Evolutionary conservation across 1,140 invertebrate genomes (phyloP).

Genomic region (Oedothorax gibbosus): DNA sequence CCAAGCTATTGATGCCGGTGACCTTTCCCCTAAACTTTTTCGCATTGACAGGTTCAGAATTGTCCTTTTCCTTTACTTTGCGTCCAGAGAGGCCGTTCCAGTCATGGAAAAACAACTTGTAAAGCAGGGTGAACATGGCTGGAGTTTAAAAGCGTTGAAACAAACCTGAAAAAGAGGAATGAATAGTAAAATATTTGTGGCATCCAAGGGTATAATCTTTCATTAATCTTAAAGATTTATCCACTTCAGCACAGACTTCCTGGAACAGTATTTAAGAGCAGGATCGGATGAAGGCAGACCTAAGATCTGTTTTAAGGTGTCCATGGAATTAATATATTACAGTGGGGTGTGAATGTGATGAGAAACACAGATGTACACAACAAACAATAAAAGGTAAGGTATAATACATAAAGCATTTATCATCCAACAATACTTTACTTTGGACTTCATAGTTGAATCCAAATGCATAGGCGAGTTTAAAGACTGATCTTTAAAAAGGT

Average conservation of each 20-base stretch:
- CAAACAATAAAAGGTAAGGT: constrained; percentile 25
- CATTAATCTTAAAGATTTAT: too few species aligned
- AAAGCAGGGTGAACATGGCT: constrained; percentile 44
- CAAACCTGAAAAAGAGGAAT: constrained; percentile 35
- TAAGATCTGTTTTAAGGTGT: background rate
- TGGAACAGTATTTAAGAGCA: too few species aligned
- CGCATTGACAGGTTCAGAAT: background rate
- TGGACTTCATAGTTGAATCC: constrained; percentile 60
- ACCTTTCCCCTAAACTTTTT: constrained; percentile 23
- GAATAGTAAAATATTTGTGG: background rate
- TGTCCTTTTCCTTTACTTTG: constrained; percentile 41
- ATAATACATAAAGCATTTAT: constrained; percentile 53
- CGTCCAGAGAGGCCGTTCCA: background rate
- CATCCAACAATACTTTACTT: constrained; percentile 61
- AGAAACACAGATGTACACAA: constrained; percentile 13
- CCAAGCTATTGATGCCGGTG: constrained; percentile 29
- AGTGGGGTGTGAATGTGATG: constrained; percentile 3
- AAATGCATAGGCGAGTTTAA: constrained; percentile 53
- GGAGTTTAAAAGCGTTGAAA: background rate
- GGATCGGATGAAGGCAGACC: background rate
- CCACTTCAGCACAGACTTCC: too few species aligned
- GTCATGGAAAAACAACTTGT: constrained; percentile 2
- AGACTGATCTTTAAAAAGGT: constrained; percentile 56
- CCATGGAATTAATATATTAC: constrained; percentile 13
- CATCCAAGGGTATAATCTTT: background rate